Evolutionary conservation across 2,888 invertebrate genomes (phyloP), one percentile per base, ranked within the genome.

Genomic region (Anaspis maculata): DNA sequence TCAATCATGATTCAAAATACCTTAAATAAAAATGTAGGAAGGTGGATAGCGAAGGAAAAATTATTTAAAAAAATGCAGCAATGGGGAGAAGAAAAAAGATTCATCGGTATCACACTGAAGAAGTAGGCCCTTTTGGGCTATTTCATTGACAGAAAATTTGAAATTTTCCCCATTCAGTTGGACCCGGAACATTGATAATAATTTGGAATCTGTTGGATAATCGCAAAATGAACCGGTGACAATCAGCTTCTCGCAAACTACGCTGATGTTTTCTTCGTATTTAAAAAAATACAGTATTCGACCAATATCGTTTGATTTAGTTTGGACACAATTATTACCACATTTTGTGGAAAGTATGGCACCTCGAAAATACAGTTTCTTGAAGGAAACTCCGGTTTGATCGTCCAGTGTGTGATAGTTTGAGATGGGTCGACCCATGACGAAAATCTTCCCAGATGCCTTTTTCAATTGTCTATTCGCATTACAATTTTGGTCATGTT

Each of bases 341-440:
- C 7, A 24, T 24, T 5, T 4, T 11, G n/a, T n/a, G 13, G 3
- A 12, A 6, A 13, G 11, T 12, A 10, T 26, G 6, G 3, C 16
- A 10, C 30, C 25, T 7, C 11, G 14, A 11, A 16, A 24, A 13
- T 30, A 1, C 3, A 3, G 13, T 30, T 29, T 33, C 12, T 33
- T 21, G 21, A 14, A 19, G 27, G 14, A 11, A 21, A 5, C 28
- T 16, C 7, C 21, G 12, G 16, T 15, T n/a, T n/a, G n/a, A n/a
- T n/a, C n/a, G n/a, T n/a, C n/a, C n/a, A n/a, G n/a, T n/a, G n/a
- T 25, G 13, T n/a, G 6, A 19, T n/a, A n/a, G 19, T 6, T 19
- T 19, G 19, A 9, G 19, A 19, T 19, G 9, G 9, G 5, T 5
- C 19, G 19, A 19, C 19, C n/a, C n/a, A n/a, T n/a, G n/a, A n/a